Evolutionary conservation across 2,797 vertebrate species (phyloP).

Genomic region (Rallus crepitans): DNA sequence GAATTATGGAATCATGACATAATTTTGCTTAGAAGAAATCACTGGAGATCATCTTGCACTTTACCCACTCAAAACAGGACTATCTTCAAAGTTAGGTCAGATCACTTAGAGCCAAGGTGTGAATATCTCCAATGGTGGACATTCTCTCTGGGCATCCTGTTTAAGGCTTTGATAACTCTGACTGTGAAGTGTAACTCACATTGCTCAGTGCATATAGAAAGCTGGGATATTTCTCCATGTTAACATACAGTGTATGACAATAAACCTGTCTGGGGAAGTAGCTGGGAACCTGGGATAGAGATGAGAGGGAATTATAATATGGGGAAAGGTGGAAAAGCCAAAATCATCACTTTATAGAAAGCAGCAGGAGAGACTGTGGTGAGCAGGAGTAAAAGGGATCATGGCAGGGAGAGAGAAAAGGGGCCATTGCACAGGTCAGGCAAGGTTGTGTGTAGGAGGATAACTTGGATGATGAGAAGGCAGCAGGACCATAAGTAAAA

Average conservation of each 20-base stretch:
- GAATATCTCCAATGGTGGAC: neutral
- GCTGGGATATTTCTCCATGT: neutral
- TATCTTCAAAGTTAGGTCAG: neutral
- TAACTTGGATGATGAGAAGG: neutral
- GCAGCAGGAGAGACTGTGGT: neutral
- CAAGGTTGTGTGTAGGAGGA: conserved; percentile 1
- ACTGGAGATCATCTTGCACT: neutral
- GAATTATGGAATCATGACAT: neutral
- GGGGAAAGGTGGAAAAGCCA: neutral
- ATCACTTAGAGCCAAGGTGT: neutral
- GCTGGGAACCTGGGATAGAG: neutral
- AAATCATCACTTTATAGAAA: neutral
- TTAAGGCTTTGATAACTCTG: neutral
- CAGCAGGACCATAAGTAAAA: conserved; percentile 20
- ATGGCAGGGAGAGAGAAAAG: neutral
- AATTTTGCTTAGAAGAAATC: neutral
- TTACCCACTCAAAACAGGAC: neutral
- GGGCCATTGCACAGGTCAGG: neutral
- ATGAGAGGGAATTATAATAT: neutral
- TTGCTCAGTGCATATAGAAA: neutral
- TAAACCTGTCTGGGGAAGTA: neutral
- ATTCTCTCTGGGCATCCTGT: neutral
- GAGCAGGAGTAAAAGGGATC: neutral
- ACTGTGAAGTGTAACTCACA: neutral
- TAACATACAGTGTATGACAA: neutral